Evolutionary conservation across 2,888 invertebrate genomes (phyloP), one percentile per base, ranked within the genome.

Genomic region (Branchipolynoe longqiensis): DNA sequence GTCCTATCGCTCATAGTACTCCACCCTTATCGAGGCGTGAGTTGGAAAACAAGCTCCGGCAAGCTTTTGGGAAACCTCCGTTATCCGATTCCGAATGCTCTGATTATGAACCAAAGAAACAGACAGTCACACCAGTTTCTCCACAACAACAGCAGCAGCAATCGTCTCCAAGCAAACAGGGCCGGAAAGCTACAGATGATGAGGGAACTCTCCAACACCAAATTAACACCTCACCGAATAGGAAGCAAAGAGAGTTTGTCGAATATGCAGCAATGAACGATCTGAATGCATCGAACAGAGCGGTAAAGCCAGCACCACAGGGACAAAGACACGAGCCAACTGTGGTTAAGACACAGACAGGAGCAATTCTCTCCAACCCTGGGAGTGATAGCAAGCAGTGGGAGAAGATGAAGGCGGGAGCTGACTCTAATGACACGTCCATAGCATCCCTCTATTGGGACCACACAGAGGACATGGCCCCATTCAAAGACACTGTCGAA

Each of bases 1-100:
- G 83, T 31, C 85, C 82, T n/a, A 73, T 85, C 8, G 87, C 85
- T n/a, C 86, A 86, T 18, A 87, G 87, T 56, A 86, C 86, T 4
- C 87, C 85, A 58, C 86, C 87, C 6, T 25, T 54, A 22, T 78
- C 78, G 1, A 78, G 78, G 48, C 41, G 78, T 22, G 78, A 78
- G 28, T 28, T 78, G 25, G 78, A 78, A 78, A 78, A 78, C 31
- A 41, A 54, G 31, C 54, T 78, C n/a, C 25, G 78, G 28, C 58
- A 41, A 22, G 81, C 56, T n/a, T 73, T 59, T 58, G 81, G 73
- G 3, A 40, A 64, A 22, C 64, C 73, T 22, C 56, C 74, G 22
- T 36, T 58, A 22, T 81, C 85, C n/a, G 85, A 85, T 28, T 28
- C 58, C 58, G 78, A 78, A 31, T n/a, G n/a, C n/a, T 54, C 62